Percentiles rank a stretch among this genome's conserved stretches.
These are phyloP conservation scores for Rhea pennata DNA, from an alignment of 2,113 vertebrate species.

Conservation along the genomic window DNA sequence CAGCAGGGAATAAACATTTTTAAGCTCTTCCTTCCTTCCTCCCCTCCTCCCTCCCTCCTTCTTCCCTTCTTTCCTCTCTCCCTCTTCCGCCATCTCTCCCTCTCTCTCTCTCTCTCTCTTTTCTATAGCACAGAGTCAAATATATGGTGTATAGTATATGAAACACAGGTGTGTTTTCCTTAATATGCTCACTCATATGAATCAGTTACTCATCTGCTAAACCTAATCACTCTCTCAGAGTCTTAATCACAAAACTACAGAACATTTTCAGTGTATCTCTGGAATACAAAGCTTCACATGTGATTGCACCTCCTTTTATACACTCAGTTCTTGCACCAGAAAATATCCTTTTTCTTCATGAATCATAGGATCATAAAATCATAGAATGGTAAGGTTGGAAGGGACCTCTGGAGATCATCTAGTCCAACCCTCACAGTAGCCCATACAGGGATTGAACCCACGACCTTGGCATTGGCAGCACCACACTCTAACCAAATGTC, in stretches of 20 bases:
- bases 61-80: background rate
- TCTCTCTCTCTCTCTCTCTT: background rate
- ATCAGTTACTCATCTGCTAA: background rate
- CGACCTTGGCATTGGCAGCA: too few relatives aligned
- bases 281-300: background rate
- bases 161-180: background rate
- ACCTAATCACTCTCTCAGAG: background rate
- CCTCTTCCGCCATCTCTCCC: background rate
- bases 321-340: background rate
- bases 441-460: too few relatives aligned
- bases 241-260: slow-evolving; percentile 5
- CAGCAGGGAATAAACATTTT: background rate
- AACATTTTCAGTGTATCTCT: background rate
- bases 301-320: background rate
- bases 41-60: background rate
- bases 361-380: background rate
- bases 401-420: too few relatives aligned
- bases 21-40: background rate
- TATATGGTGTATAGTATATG: background rate
- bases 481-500: background rate
- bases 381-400: too few relatives aligned
- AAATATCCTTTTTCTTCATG: slow-evolving; percentile 1
- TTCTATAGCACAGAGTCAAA: background rate
- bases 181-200: background rate
- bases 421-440: too few relatives aligned